Conservation (phyloP, 2,888 invertebrate species). For the Tenthredo scrophulariae region DNA sequence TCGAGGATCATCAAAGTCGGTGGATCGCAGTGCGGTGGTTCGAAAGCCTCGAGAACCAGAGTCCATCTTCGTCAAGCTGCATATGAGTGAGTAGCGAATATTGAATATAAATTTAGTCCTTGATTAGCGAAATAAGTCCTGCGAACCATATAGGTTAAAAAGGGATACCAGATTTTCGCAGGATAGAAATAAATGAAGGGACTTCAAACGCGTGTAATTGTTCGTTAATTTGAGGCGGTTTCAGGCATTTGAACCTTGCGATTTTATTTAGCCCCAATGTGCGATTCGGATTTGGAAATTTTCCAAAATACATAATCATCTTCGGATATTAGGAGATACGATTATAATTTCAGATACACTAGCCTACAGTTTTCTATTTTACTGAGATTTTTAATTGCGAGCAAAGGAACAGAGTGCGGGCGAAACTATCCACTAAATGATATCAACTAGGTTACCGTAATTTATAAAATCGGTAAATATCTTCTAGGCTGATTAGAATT, state of each 20-base stretch:
- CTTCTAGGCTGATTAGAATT: not conserved
- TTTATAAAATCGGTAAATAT: slow-evolving; percentile 42
- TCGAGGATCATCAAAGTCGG: slow-evolving; percentile 8
- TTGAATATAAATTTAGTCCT: not conserved
- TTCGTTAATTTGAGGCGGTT: not conserved
- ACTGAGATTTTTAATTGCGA: not conserved
- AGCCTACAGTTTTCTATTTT: not conserved
- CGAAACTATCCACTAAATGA: not conserved
- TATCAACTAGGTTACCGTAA: not conserved
- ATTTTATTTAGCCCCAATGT: not conserved
- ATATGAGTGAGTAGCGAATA: not conserved
- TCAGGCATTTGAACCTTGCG: no score
- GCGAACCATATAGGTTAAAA: slow-evolving; percentile 5
- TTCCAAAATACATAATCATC: not conserved
- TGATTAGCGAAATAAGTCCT: not conserved
- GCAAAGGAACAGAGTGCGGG: not conserved
- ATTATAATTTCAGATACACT: not conserved
- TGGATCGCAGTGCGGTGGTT: not conserved
- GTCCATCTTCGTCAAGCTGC: not conserved
- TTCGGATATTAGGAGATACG: not conserved
- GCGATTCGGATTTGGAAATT: not conserved
- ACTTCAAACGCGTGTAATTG: not conserved
- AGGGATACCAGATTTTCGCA: not conserved
- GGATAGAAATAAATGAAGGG: slow-evolving; percentile 16
- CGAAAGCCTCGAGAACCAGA: not conserved